Evolutionary conservation across 92 coral and sea anemone genomes (phyloP), one percentile per base, ranked within the genome.

Genomic region (Epizoanthus scotinus): DNA sequence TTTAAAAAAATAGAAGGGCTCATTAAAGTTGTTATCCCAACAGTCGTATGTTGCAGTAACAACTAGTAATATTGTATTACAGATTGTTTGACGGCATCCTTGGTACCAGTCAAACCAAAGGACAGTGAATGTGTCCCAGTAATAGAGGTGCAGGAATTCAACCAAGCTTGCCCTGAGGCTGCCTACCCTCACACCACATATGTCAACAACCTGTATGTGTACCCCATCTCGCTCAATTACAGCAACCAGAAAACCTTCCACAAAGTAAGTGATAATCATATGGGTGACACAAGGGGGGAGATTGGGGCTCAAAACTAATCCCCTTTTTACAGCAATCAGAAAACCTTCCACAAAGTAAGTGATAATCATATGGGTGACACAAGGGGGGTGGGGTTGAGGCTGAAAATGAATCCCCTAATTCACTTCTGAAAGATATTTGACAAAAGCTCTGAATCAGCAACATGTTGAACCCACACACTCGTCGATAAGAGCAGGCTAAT

Each of bases 241-340:
- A 89, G 86, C 77, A 95, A 85, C 75, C 99, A 95, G 86, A 95
- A 95, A 71, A 92, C 91, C 66, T 95, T 87, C 79, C 86, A 94
- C 62, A 95, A 95, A 93, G 99, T 83, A 58, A 56, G 50, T 6
- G 36, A 31, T 31, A 31, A 31, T 31, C 36, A 4, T 31, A 31
- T 31, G 36, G 36, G 36, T 31, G 36, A 31, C 36, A 31, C 4
- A 4, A n/a, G n/a, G n/a, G n/a, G n/a, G n/a, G n/a, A n/a, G n/a
- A n/a, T n/a, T n/a, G n/a, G n/a, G n/a, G n/a, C n/a, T n/a, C n/a
- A n/a, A n/a, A n/a, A n/a, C n/a, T n/a, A n/a, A n/a, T n/a, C n/a
- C n/a, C n/a, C n/a, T n/a, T n/a, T n/a, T 86, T 95, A 87, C 80
- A 89, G 86, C 77, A 95, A 85, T 71, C 99, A 95, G 86, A 95